A percentile compares a stretch with the other conserved stretches of the same genome.
phyloP scores from a whole-genome alignment of 2,113 vertebrate species.

The Pardalotus punctatus region DNA sequence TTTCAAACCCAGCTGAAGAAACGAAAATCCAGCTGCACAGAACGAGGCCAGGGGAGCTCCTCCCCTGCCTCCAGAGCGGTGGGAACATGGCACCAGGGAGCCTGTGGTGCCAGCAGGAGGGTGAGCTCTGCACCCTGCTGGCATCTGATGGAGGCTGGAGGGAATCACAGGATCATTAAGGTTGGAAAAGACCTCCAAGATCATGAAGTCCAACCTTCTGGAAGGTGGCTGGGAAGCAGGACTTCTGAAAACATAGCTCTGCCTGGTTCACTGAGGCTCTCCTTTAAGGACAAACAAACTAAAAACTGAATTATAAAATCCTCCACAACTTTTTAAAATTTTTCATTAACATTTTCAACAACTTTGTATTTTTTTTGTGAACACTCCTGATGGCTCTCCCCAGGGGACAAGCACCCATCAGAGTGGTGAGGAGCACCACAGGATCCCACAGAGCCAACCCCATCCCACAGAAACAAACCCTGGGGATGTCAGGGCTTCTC shows the following conservation, averaged over 20 bases:
- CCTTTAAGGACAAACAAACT: not conserved
- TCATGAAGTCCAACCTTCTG: not conserved
- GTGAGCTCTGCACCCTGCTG: not conserved
- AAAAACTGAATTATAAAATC: not conserved
- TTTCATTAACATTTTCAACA: not conserved
- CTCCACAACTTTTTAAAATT: not conserved
- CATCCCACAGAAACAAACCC: not conserved
- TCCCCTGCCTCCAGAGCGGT: not conserved
- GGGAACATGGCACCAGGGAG: not conserved
- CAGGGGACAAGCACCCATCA: fast-evolving
- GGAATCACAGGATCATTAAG: fast-evolving
- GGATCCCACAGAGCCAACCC: not conserved
- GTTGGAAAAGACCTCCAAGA: not conserved
- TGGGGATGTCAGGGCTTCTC: fast-evolving
- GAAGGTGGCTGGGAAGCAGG: not conserved
- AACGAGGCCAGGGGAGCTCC: not conserved
- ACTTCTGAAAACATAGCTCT: not conserved
- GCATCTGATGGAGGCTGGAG: not conserved
- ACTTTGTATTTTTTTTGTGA: not conserved
- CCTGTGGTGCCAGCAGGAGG: not conserved
- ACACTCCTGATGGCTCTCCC: not conserved
- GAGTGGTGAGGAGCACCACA: fast-evolving
- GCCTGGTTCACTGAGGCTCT: not conserved
- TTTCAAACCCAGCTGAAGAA: not conserved
- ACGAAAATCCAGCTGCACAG: constrained; percentile 25